These are phyloP conservation scores for Etheostoma nigrum DNA, from an alignment of 2,797 vertebrate species.

Conservation along the genomic window DNA sequence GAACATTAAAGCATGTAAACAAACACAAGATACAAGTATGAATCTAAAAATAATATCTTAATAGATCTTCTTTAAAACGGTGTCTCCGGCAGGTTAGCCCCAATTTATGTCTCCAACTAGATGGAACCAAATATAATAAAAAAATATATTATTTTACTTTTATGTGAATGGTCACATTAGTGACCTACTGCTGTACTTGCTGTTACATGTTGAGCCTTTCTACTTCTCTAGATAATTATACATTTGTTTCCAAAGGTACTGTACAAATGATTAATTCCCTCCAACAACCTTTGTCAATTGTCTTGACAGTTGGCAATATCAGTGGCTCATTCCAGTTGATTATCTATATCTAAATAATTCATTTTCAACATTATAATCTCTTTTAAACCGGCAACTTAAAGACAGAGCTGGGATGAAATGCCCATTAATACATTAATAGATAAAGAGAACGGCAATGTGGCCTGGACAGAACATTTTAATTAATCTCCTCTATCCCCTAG, in stretches of 20 bases:
- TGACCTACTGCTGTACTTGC: neutral
- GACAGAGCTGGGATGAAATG: conserved; percentile 21
- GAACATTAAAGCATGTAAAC: too few species aligned
- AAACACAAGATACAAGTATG: too few species aligned
- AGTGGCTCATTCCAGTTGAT: conserved; percentile 22
- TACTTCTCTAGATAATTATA: neutral
- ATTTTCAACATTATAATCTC: conserved; percentile 26
- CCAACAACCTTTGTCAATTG: neutral
- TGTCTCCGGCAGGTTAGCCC: too few species aligned
- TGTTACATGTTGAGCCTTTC: neutral
- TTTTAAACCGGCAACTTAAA: conserved; percentile 12
- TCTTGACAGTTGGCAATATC: neutral
- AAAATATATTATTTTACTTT: neutral
- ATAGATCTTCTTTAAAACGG: too few species aligned
- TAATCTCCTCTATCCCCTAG: conserved; percentile 38
- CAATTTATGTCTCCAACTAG: neutral
- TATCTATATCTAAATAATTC: conserved; percentile 37
- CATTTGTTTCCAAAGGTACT: neutral
- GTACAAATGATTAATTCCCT: neutral
- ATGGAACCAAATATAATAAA: neutral
- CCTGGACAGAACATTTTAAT: conserved; percentile 13
- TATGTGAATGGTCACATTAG: neutral
- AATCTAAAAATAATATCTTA: too few species aligned
- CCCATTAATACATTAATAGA: conserved; percentile 38
- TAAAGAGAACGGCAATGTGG: conserved; percentile 35